A percentile compares a stretch with the other conserved stretches of the same genome.
Conservation (phyloP, 2,797 vertebrate genomes). For the Molossus molossus region DNA sequence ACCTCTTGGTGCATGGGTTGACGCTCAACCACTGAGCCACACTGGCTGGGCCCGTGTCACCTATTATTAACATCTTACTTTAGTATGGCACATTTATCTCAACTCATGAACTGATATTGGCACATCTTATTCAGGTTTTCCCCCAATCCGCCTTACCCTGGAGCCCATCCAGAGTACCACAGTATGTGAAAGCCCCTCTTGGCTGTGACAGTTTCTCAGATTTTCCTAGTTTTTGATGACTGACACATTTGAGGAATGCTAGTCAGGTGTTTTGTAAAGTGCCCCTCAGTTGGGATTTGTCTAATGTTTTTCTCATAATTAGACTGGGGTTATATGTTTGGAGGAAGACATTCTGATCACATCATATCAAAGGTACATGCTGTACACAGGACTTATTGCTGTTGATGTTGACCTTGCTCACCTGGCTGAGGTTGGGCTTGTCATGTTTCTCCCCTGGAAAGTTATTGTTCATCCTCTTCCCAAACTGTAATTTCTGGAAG, state of each 20-base stretch:
- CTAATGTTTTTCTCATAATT: not conserved
- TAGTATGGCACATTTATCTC: not conserved
- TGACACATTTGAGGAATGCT: not conserved
- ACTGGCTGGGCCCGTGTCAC: not conserved
- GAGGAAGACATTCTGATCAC: not conserved
- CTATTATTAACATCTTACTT: not conserved
- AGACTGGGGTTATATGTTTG: not conserved
- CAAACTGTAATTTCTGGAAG: constrained; percentile 6
- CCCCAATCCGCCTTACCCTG: not conserved
- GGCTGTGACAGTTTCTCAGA: not conserved
- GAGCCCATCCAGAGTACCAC: not conserved
- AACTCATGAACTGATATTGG: not conserved
- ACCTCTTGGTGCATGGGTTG: too few relatives aligned
- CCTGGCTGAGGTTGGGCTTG: not conserved
- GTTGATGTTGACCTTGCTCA: not conserved
- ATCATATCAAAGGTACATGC: not conserved
- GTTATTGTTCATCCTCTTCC: not conserved
- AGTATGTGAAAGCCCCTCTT: not conserved
- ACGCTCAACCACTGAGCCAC: too few relatives aligned
- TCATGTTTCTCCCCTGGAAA: not conserved
- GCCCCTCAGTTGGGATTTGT: not conserved
- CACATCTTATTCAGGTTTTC: not conserved
- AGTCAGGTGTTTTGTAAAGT: not conserved
- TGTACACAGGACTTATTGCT: not conserved
- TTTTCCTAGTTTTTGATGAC: constrained; percentile 22